These are phyloP conservation scores for Trididemnum nubilum DNA, from an alignment of 23 tunicate genomes.

Conservation along the genomic window DNA sequence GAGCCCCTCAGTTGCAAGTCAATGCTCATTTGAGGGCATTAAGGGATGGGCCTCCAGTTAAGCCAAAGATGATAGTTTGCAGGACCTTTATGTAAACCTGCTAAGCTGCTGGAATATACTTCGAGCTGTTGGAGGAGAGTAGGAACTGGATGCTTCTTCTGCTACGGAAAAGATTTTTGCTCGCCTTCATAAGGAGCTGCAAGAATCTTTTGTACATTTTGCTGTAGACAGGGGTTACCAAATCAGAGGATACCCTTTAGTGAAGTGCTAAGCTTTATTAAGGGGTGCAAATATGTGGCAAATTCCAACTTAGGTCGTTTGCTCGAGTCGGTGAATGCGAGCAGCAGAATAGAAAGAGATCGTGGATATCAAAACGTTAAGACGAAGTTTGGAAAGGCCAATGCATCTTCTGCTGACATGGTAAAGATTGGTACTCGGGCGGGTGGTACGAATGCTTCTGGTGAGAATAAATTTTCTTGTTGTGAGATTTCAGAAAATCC, in stretches of 20 bases:
- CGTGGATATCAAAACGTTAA: not conserved
- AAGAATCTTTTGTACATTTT: not conserved
- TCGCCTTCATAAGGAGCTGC: not conserved
- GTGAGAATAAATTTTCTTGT: not conserved
- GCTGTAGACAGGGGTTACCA: not conserved
- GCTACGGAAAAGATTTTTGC: not conserved
- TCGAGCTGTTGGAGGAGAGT: not conserved
- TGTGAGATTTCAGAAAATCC: not conserved
- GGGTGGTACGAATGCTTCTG: not conserved
- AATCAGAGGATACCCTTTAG: not conserved
- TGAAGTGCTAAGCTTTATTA: not conserved
- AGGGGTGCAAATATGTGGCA: not conserved
- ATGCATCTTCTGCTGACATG: not conserved
- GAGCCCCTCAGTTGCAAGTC: not conserved
- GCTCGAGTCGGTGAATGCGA: not conserved
- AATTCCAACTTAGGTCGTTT: not conserved
- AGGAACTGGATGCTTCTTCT: not conserved
- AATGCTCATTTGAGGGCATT: not conserved
- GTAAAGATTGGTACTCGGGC: not conserved
- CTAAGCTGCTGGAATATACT: not conserved
- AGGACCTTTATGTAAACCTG: not conserved
- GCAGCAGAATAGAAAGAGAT: not conserved
- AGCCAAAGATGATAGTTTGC: not conserved
- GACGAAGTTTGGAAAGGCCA: not conserved
- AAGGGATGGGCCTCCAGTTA: not conserved